Percentiles rank a stretch among this genome's conserved stretches.
These are phyloP conservation scores for Oeneis ivallda DNA, from an alignment of 2,888 invertebrate genomes.

Conservation along the genomic window DNA sequence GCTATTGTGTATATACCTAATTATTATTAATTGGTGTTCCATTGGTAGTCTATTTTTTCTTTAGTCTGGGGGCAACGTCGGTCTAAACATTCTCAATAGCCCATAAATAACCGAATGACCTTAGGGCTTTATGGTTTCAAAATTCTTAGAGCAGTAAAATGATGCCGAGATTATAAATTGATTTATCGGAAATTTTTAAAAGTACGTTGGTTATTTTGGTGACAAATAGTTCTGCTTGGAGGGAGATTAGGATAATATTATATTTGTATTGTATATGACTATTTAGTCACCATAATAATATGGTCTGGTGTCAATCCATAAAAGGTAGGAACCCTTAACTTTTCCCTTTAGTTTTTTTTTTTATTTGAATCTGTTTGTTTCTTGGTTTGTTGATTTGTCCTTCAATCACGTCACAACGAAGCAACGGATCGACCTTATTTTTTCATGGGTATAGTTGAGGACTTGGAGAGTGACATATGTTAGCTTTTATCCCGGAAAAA, in stretches of 20 bases:
- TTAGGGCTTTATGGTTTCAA: constrained; percentile 31
- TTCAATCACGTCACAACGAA: too few species aligned
- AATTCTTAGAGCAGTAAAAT: constrained; percentile 24
- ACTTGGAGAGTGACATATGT: too few species aligned
- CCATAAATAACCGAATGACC: constrained; percentile 33
- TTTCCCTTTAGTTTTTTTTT: too few species aligned
- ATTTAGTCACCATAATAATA: neutral
- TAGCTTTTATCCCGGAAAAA: too few species aligned
- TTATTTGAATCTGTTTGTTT: too few species aligned
- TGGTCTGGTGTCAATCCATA: too few species aligned
- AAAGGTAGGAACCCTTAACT: too few species aligned
- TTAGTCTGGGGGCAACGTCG: constrained; percentile 2
- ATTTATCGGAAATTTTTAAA: constrained; percentile 25
- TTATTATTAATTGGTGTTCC: neutral
- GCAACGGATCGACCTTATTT: too few species aligned
- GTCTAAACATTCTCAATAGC: constrained; percentile 25
- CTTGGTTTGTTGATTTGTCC: too few species aligned
- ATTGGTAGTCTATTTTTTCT: neutral
- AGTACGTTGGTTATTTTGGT: constrained; percentile 5
- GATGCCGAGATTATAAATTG: constrained; percentile 31
- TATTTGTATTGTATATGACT: too few species aligned
- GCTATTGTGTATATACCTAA: too few species aligned
- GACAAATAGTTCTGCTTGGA: constrained; percentile 5
- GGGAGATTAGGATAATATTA: neutral
- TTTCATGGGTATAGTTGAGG: too few species aligned